These are phyloP conservation scores for Atrichornis clamosus DNA, from an alignment of 2,113 vertebrate genomes.

Conservation along the genomic window DNA sequence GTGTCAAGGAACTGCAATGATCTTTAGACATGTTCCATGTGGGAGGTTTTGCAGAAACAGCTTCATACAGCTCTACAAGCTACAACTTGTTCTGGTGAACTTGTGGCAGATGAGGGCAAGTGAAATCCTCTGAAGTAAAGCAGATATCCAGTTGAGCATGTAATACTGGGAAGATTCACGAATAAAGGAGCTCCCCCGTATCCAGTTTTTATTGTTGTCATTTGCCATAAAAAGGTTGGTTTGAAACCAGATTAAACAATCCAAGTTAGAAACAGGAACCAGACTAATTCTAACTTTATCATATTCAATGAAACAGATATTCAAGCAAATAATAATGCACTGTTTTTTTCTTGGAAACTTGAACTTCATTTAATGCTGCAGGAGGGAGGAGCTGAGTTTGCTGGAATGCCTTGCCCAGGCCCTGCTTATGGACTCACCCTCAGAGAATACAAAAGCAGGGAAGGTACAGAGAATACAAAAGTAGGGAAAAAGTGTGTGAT, in stretches of 20 bases:
- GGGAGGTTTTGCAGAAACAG: constrained; percentile 18
- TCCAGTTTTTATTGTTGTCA: background rate
- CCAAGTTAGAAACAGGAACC: background rate
- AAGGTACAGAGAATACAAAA: background rate
- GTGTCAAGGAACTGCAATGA: background rate
- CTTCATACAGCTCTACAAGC: background rate
- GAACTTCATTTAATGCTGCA: background rate
- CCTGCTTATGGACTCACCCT: background rate
- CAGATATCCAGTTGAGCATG: background rate
- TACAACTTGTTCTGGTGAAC: constrained; percentile 8
- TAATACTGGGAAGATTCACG: background rate
- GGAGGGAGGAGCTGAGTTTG: background rate
- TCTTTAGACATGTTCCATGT: constrained; percentile 16
- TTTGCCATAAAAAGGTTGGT: background rate
- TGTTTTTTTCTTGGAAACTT: background rate
- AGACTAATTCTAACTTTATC: background rate
- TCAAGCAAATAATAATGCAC: background rate
- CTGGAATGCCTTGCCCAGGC: background rate
- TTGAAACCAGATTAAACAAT: background rate
- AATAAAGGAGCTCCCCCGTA: background rate
- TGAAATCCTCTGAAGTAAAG: background rate
- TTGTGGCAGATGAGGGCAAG: constrained; percentile 15
- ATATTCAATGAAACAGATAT: background rate
- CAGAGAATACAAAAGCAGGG: background rate
- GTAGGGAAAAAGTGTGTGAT: background rate